Percentiles rank a stretch among this genome's conserved stretches.
phyloP scores from a whole-genome alignment of 2,113 vertebrate species.

The Budorcas taxicolor region DNA sequence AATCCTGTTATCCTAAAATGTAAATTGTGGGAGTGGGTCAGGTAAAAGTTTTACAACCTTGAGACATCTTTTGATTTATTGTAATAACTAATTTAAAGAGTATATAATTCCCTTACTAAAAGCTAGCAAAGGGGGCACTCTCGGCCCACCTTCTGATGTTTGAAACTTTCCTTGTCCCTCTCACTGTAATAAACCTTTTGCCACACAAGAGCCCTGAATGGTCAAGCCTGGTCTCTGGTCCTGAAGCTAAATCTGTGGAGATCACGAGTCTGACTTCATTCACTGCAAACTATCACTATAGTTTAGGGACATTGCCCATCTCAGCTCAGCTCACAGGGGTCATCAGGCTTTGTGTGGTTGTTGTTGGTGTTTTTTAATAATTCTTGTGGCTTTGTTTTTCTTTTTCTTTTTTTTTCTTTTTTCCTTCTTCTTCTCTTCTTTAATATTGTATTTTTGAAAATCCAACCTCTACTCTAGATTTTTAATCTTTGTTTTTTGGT shows the following conservation, averaged over 20 bases:
- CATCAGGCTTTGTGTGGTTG: not conserved
- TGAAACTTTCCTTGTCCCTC: not conserved
- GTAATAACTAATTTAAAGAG: not conserved
- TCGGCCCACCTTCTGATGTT: not conserved
- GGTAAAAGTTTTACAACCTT: not conserved
- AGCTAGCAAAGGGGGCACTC: not conserved
- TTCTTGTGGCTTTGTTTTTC: no score
- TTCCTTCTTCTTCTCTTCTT: no score
- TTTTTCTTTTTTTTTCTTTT: no score
- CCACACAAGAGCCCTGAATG: not conserved
- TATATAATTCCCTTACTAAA: not conserved
- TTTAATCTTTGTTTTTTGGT: no score
- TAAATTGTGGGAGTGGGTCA: not conserved
- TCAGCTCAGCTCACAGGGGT: not conserved
- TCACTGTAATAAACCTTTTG: not conserved
- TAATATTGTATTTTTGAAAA: no score
- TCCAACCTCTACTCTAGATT: no score
- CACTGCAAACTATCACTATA: not conserved
- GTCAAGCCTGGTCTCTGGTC: not conserved
- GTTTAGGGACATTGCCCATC: not conserved
- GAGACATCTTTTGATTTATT: not conserved
- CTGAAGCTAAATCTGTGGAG: not conserved
- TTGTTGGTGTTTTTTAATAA: no score
- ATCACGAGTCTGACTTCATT: accelerated
- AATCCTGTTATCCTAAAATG: not conserved